Base-by-base conservation (phyloP, 2,113 vertebrate genomes). In the Ceyx cyanopectus region DNA sequence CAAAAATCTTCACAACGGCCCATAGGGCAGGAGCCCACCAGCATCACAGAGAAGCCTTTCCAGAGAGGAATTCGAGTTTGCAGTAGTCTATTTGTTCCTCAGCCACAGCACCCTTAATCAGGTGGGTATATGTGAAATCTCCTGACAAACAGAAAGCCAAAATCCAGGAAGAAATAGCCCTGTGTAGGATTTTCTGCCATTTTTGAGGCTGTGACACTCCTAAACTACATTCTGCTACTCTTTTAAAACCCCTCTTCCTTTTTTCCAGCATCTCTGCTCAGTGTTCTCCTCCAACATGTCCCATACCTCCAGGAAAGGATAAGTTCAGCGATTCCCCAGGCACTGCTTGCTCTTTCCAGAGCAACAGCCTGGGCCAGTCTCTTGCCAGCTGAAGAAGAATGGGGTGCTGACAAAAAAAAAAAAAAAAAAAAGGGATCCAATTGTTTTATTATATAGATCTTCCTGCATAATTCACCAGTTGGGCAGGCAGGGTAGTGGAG, bases 371-470 rank as follows among this genome's bases (percentile, higher is more conserved):
- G 20, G 50, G 46, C 89, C 76, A 22, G 65, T 92, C 84, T 40
- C 46, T 37, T 91, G 78, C 73, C 84, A 89, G 56, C 81, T 74
- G 67, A 89, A 94, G 77, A 93, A 84, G 84, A 94, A 87, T 60
- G 66, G 81, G 80, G 77, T 32, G 67, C 10, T 37, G 37, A 37
- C 37, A 37, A 37, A 37, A 37, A 37, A 37, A 37, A 37, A 34
- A 32, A 32, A 34, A 34, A 37, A 84, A 74, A 73, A 85, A 92
- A 92, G 43, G 46, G 72, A 88, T 93, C 91, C 3, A 1, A 94
- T 87, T 94, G 84, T 89, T 95, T 96, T 92, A 91, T 96, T 94
- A 82, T 89, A 82, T 90, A 87, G 89, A 92, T 90, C 93, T 94
- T 46, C 84, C 87, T 96, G 91, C 94, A 91, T 96, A 96, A 95